phyloP scores from a whole-genome alignment of 2,888 invertebrate genomes.

The Hypena proboscidalis region DNA sequence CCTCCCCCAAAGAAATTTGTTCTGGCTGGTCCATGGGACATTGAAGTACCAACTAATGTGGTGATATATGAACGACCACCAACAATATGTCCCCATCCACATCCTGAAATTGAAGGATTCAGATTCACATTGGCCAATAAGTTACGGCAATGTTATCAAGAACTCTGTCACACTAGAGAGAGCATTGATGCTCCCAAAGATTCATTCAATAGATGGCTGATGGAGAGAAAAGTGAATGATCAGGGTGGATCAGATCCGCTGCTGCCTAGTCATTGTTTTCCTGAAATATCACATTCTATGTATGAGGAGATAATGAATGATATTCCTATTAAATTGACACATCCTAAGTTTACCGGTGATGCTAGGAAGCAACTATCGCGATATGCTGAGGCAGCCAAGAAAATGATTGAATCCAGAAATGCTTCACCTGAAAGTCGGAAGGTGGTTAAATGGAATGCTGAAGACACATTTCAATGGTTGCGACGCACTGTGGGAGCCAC shows the following conservation, averaged over 20 bases:
- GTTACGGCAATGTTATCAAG: slow-evolving; percentile 95
- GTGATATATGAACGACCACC: slow-evolving; percentile 95
- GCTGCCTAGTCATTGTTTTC: slow-evolving; percentile 95
- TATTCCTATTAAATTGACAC: slow-evolving; percentile 97
- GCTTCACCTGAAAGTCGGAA: slow-evolving; percentile 97
- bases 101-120: slow-evolving; percentile 96
- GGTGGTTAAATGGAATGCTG: slow-evolving; percentile 99
- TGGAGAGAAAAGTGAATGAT: slow-evolving; percentile 97
- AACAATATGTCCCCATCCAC: slow-evolving; percentile 94
- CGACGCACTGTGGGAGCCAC: slow-evolving; percentile 96
- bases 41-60: slow-evolving; percentile 96
- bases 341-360: slow-evolving; percentile 98
- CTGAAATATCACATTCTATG: slow-evolving; percentile 97
- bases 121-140: slow-evolving; percentile 93
- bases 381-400: slow-evolving; percentile 98
- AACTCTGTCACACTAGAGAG: slow-evolving; percentile 96
- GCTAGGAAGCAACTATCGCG: slow-evolving; percentile 96
- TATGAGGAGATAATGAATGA: slow-evolving; percentile 99
- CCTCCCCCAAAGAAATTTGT: slow-evolving; percentile 94
- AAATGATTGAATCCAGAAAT: slow-evolving; percentile 97
- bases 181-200: slow-evolving; percentile 98
- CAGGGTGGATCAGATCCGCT: slow-evolving; percentile 95
- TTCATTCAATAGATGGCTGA: slow-evolving; percentile 98
- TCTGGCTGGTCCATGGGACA: slow-evolving; percentile 96
- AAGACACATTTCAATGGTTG: slow-evolving; percentile 98